These are phyloP conservation scores for Dolichotis patagonum DNA, from an alignment of 2,113 vertebrate species.

Conservation along the genomic window DNA sequence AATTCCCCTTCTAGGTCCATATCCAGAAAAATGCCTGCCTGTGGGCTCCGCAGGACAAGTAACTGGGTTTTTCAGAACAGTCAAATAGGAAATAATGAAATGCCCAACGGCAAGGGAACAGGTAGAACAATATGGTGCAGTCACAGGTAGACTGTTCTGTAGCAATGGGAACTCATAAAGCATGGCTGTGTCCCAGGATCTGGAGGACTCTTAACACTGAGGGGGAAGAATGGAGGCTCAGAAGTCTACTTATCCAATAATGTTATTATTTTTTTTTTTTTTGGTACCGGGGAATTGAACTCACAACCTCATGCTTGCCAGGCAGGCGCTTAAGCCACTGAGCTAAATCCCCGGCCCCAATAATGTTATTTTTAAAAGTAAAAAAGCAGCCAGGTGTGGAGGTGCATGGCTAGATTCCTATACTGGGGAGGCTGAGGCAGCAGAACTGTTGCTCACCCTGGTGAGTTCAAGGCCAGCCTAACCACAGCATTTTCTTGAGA, in stretches of 20 bases:
- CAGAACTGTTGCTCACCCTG: neutral
- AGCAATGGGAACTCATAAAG: neutral
- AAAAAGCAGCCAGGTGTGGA: neutral
- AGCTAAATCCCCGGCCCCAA: too few species aligned
- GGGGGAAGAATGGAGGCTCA: neutral
- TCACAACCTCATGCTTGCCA: too few species aligned
- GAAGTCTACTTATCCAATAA: neutral
- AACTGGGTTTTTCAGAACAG: neutral
- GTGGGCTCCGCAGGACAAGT: neutral
- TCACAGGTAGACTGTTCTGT: neutral
- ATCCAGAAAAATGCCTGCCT: neutral
- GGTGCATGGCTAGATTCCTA: neutral
- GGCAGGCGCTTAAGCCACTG: too few species aligned
- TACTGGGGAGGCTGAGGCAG: neutral
- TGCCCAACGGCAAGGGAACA: neutral
- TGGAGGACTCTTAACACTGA: neutral
- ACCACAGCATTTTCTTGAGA: too few species aligned
- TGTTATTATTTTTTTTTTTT: too few species aligned
- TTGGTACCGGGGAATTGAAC: too few species aligned
- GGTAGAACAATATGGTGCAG: neutral
- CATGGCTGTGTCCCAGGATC: neutral
- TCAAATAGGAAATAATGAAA: neutral
- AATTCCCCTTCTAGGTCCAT: neutral
- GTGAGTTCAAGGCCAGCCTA: neutral
- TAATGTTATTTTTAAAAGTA: too few species aligned